Conservation (phyloP, 2,888 invertebrate species). For the Hypselothyrea guttata region DNA sequence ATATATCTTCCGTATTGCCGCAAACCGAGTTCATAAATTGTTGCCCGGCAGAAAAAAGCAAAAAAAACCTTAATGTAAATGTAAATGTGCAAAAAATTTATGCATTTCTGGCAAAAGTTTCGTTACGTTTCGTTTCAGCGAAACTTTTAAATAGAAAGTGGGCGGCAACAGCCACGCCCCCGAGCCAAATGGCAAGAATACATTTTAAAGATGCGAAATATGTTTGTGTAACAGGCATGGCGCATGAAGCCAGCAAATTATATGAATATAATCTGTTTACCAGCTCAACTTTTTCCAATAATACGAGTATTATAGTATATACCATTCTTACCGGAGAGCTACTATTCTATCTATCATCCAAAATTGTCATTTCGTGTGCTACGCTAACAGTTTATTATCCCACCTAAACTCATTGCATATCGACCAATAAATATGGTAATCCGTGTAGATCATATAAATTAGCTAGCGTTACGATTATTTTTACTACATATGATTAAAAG, state of each 20-base stretch:
- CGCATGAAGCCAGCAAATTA: not conserved
- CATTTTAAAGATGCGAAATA: not conserved
- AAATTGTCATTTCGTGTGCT: too few relatives aligned
- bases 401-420: too few relatives aligned
- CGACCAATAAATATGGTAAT: too few relatives aligned
- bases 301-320: too few relatives aligned
- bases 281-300: too few relatives aligned
- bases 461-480: too few relatives aligned
- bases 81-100: constrained; percentile 44
- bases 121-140: constrained; percentile 41
- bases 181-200: not conserved
- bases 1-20: constrained; percentile 28
- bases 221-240: not conserved
- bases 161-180: constrained; percentile 39
- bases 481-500: too few relatives aligned
- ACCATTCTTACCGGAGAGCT: too few relatives aligned
- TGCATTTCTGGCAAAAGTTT: constrained; percentile 44
- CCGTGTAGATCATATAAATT: too few relatives aligned
- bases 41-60: constrained; percentile 25
- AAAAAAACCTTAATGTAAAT: constrained; percentile 1
- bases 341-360: too few relatives aligned
- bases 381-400: too few relatives aligned
- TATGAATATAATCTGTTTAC: too few relatives aligned
- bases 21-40: constrained; percentile 65
- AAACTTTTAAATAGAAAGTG: constrained; percentile 60